Percentiles rank a stretch among this genome's conserved stretches.
phyloP scores from a whole-genome alignment of 2,113 vertebrate genomes.

The Nibea albiflora region DNA sequence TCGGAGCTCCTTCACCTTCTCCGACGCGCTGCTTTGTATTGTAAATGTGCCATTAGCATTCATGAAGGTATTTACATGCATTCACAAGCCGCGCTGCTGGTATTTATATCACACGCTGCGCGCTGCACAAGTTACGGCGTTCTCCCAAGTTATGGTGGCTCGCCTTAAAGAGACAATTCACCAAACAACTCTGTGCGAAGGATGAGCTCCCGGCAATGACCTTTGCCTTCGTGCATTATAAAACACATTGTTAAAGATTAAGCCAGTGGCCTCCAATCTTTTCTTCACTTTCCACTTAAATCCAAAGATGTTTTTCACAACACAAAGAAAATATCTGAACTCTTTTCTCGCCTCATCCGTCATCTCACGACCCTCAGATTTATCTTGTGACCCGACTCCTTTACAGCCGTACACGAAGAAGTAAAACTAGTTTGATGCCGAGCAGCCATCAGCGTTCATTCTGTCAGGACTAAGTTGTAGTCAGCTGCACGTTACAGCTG shows the following conservation, averaged over 20 bases:
- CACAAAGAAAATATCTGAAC: too few relatives aligned
- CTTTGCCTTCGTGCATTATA: background rate
- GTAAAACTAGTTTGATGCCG: too few relatives aligned
- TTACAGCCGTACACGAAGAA: too few relatives aligned
- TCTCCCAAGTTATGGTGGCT: slow-evolving; percentile 35
- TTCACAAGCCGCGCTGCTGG: slow-evolving; percentile 51
- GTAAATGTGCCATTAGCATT: slow-evolving; percentile 81
- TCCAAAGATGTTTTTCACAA: too few relatives aligned
- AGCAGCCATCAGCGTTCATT: too few relatives aligned
- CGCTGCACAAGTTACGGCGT: slow-evolving; percentile 53
- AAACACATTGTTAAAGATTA: background rate
- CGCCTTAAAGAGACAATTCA: slow-evolving; percentile 29
- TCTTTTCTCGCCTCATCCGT: too few relatives aligned
- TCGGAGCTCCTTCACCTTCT: slow-evolving; percentile 68
- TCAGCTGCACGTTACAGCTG: too few relatives aligned
- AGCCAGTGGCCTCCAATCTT: background rate
- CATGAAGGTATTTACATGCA: slow-evolving; percentile 85
- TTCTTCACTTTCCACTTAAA: too few relatives aligned
- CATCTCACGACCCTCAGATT: too few relatives aligned
- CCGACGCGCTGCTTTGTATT: slow-evolving; percentile 66
- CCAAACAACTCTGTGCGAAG: slow-evolving; percentile 1
- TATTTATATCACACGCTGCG: slow-evolving; percentile 54
- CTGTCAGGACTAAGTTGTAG: too few relatives aligned
- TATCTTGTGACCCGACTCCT: too few relatives aligned
- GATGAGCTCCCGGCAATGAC: background rate